A percentile compares a stretch with the other conserved stretches of the same genome.
Conservation (phyloP, 2,113 vertebrate genomes). For the Sylvicapra grimmia region DNA sequence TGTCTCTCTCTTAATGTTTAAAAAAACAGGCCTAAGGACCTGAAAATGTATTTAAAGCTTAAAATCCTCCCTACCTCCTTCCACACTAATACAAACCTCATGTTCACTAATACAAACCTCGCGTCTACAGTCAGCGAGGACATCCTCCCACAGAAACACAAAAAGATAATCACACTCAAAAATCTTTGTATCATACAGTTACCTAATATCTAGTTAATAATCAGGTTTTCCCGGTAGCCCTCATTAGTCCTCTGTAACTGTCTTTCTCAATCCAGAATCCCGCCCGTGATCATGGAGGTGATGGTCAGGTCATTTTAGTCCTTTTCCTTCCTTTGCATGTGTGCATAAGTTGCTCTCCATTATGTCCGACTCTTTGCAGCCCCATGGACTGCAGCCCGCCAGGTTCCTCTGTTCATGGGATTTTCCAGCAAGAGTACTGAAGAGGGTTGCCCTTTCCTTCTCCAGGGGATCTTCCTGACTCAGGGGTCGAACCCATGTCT, state of each 20-base stretch:
- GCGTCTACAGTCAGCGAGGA: fast-evolving
- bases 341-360: neutral
- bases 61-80: neutral
- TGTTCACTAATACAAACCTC: no score
- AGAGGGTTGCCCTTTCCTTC: neutral
- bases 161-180: neutral
- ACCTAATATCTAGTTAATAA: fast-evolving
- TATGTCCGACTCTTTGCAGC: neutral
- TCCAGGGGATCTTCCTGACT: neutral
- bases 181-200: neutral
- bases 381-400: neutral
- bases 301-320: fast-evolving
- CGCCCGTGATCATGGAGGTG: fast-evolving
- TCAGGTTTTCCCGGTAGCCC: fast-evolving
- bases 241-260: neutral
- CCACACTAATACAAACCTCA: neutral
- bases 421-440: neutral
- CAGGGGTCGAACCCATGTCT: neutral
- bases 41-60: neutral
- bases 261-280: neutral
- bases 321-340: neutral
- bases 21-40: neutral
- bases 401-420: neutral
- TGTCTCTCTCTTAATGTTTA: neutral
- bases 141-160: neutral